phyloP scores from a whole-genome alignment of 2,797 vertebrate genomes.

The Catharus ustulatus region DNA sequence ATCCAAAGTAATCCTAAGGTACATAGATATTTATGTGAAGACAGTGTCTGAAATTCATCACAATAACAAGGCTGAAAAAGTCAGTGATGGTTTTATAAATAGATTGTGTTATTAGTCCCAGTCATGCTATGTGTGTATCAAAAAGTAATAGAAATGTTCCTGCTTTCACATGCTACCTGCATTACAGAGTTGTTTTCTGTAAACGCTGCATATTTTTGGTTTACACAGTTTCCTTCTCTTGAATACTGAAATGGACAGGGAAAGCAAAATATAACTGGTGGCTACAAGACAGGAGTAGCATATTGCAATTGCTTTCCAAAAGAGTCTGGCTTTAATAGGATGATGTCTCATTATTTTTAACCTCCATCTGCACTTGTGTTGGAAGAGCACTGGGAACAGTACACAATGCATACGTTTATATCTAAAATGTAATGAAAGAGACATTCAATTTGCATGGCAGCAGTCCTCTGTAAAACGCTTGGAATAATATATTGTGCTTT shows the following conservation, averaged over 20 bases:
- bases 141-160: not conserved
- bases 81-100: not conserved
- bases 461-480: not conserved
- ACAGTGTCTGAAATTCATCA: not conserved
- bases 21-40: not conserved
- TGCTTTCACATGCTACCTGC: not conserved
- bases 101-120: not conserved
- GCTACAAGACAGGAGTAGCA: not conserved
- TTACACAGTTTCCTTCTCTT: not conserved
- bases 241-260: not conserved
- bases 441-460: not conserved
- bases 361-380: slow-evolving; percentile 6
- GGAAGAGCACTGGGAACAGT: not conserved
- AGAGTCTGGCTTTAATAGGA: not conserved
- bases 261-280: not conserved
- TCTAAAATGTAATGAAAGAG: not conserved
- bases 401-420: not conserved
- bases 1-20: not conserved
- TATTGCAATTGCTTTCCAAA: not conserved
- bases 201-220: not conserved
- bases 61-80: not conserved
- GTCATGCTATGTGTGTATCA: not conserved
- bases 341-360: slow-evolving; percentile 37
- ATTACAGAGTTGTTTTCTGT: not conserved
- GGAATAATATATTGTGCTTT: slow-evolving; percentile 2